Evolutionary conservation across 2,888 invertebrate genomes (phyloP), one percentile per base, ranked within the genome.

Genomic region (Chrysolina haemoptera): DNA sequence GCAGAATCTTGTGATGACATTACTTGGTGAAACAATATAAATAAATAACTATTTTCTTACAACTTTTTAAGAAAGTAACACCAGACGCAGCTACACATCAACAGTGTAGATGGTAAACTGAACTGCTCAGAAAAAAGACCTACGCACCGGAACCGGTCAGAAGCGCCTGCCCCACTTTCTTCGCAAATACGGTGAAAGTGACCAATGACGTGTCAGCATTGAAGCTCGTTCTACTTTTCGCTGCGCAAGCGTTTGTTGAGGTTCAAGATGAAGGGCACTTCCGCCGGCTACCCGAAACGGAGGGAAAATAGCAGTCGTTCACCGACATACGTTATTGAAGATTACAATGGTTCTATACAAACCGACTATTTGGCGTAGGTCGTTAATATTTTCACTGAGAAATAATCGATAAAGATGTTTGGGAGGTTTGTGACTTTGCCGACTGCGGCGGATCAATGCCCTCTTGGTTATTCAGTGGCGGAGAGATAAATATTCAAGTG

Each of bases 1-100:
- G 90, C 90, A 89, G 90, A 90, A 86, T 92, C 92, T 90, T 92
- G 90, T 85, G 89, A 90, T 78, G 91, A 90, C 91, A 91, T 91
- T 74, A 65, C 70, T 68, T 63, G 53, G 64, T 22, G 65, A 66
- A 69, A 69, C 69, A 69, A 69, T 69, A 69, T 69, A 69, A 73
- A 73, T 69, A 69, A 72, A 59, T 73, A 64, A 73, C 46, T 27
- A 59, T 64, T 41, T 70, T 75, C 68, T 70, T 72, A 65, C 68
- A 71, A 73, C 55, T 71, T 74, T 64, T 74, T 64, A 46, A 76
- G 68, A 63, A 73, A 62, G 35, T 66, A 73, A 78, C 82, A 78
- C 80, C 82, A 85, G 84, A 85, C 86, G 82, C 81, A 83, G 82
- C 82, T 82, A 73, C 77, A 78, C 82, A 77, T 84, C 76, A 74